phyloP scores from a whole-genome alignment of 2,113 vertebrate species.

The Crypturellus undulatus region DNA sequence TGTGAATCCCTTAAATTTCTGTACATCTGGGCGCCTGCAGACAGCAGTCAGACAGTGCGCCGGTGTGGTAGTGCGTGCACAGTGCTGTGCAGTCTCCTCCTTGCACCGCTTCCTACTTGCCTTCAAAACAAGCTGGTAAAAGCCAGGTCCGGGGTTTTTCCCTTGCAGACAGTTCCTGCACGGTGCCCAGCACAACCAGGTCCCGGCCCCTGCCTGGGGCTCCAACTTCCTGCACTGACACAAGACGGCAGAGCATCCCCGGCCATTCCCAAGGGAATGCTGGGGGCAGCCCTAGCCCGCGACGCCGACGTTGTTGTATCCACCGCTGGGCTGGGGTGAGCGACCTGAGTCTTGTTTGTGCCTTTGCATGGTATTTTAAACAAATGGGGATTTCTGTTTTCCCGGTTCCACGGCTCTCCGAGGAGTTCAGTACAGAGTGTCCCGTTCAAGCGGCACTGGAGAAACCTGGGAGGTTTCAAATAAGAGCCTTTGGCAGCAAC shows the following conservation, averaged over 20 bases:
- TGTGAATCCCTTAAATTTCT: neutral
- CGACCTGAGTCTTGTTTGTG: neutral
- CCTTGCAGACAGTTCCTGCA: neutral
- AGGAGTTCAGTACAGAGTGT: neutral
- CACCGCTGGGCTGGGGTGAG: neutral
- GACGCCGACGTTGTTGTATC: neutral
- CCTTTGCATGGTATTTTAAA: neutral
- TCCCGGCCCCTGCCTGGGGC: neutral
- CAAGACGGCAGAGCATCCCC: neutral
- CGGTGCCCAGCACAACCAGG: neutral
- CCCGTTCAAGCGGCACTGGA: neutral
- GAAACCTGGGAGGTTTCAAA: neutral
- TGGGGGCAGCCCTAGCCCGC: accelerated
- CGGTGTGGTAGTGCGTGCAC: too few species aligned
- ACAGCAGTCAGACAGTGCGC: neutral
- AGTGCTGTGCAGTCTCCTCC: neutral
- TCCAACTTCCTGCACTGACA: too few species aligned
- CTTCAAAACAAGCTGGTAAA: neutral
- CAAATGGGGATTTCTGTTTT: neutral
- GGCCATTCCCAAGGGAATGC: neutral
- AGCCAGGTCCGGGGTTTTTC: accelerated
- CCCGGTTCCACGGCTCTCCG: neutral
- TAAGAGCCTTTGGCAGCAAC: neutral
- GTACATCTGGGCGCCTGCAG: neutral
- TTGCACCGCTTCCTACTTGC: neutral